Evolutionary conservation across 2,113 vertebrate genomes (phyloP), one percentile per base, ranked within the genome.

Genomic region (Noturus placidus): DNA sequence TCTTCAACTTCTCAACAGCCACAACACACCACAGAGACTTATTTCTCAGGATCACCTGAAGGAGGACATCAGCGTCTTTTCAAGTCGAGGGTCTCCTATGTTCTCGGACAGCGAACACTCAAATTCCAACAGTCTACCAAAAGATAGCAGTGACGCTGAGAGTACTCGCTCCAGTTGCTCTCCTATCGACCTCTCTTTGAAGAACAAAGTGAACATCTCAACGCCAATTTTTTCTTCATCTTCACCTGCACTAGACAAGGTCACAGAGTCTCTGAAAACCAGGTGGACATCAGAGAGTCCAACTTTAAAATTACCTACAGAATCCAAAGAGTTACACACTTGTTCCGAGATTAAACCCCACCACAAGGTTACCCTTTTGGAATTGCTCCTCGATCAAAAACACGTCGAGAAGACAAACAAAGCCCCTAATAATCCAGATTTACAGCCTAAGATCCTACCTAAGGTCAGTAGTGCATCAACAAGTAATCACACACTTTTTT

Each of bases 111-210:
- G 96, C 82, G 96, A 97, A 50, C 96, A 95, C 86, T 97, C 96
- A 0, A 96, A 96, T 90, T 95, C 96, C 86, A 96, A 94, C 78
- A 97, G 96, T 87, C 95, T 96, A 33, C 96, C 96, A 33, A 95
- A 96, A 90, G 96, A 97, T 84, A 97, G 96, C 92, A 97, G 96
- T 46, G 96, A 96, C 65, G 96, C 96, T 9, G 96, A 97, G 90
- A 97, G 96, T 81, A 95, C 95, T 52, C 95, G 96, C 83, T 97
- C 97, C 89, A 97, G 95, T 89, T 96, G 96, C 89, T 95, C 96
- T 81, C 97, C 97, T 61, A 97, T 97, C 91, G 97, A 97, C 89
- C 93, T 97, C 7, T 97, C 96, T 72, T 95, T 96, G 85, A 97
- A 97, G 89, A 95, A 95, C 90, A 94, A 95, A 89, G 89, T 87